These are phyloP conservation scores for Dorcus parallelipipedus DNA, from an alignment of 2,888 invertebrate species.

Conservation along the genomic window DNA sequence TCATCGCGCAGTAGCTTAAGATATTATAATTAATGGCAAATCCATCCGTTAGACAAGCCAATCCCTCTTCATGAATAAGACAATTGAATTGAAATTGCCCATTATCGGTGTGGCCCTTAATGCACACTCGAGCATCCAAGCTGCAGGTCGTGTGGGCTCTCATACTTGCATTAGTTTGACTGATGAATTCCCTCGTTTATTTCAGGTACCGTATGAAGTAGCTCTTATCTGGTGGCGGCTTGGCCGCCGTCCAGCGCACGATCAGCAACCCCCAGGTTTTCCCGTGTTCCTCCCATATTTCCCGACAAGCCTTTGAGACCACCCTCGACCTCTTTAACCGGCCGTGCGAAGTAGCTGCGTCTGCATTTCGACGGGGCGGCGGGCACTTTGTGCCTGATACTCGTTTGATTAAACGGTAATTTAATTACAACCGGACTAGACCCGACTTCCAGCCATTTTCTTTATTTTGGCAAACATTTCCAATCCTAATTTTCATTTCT, in stretches of 20 bases:
- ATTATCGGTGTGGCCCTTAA: too few species aligned
- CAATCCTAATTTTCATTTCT: neutral
- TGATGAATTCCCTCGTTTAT: constrained; percentile 1
- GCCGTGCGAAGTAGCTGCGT: neutral
- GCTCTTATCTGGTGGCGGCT: constrained; percentile 28
- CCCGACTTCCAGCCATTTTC: too few species aligned
- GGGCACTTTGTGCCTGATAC: neutral
- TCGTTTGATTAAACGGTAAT: neutral
- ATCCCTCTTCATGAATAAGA: too few species aligned
- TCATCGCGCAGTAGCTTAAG: too few species aligned
- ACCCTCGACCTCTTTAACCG: constrained; percentile 1
- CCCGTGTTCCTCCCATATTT: constrained; percentile 1
- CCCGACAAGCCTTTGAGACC: neutral
- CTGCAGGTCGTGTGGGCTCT: too few species aligned
- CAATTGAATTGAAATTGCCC: too few species aligned
- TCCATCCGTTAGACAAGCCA: too few species aligned
- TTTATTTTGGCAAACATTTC: neutral
- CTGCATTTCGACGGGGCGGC: neutral
- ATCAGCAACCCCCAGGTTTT: constrained; percentile 14
- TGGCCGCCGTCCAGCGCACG: constrained; percentile 30
- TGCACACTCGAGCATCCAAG: too few species aligned
- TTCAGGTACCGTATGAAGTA: constrained; percentile 4
- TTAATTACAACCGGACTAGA: neutral
- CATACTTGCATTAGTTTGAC: too few species aligned
- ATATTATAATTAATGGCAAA: too few species aligned